Evolutionary conservation across 2,888 invertebrate genomes (phyloP), one percentile per base, ranked within the genome.

Genomic region (Scrobipalpa atriplicella): DNA sequence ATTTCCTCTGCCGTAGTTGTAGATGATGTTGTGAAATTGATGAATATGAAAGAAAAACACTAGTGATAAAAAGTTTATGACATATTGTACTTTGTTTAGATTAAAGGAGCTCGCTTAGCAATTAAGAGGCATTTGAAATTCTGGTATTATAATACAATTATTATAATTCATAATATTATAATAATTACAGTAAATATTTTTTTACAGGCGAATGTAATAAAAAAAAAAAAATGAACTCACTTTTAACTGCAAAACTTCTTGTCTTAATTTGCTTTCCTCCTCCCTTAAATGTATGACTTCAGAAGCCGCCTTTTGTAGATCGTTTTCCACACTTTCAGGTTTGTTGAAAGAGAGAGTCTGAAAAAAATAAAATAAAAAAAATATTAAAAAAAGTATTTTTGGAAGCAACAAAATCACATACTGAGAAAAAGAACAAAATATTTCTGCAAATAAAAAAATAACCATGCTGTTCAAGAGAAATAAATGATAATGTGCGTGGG

Each of bases 241-340:
- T 95, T 96, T 97, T 83, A 98, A 94, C 88, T 95, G 95, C 78
- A 97, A 92, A 93, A 97, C 97, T 90, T 98, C 98, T 91, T 96
- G 96, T 90, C 96, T 94, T 86, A 98, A 93, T 84, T 94, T 94
- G 87, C 95, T 95, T 82, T 96, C 95, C 79, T 96, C 95, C 85
- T 96, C 96, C 82, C 96, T 94, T 81, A 97, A 93, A 85, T 94
- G 94, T 84, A 94, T 95, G 64, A 97, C 94, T 93, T 97, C 97
- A 77, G 94, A 94, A 70, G 95, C 93, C 67, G 95, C 95, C 85
- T 95, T 95, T 82, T 95, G 94, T 79, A 96, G 86, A 79, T 91
- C 90, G 72, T 78, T 86, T 75, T 91, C 90, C 69, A 80, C 81
- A 71, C 86, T 87, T 72, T 92, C 92, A 67, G 87, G 82, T 82